Percentiles rank a stretch among this genome's conserved stretches.
phyloP scores from a whole-genome alignment of 2,797 vertebrate species.

The Pachyuromys duprasi region DNA sequence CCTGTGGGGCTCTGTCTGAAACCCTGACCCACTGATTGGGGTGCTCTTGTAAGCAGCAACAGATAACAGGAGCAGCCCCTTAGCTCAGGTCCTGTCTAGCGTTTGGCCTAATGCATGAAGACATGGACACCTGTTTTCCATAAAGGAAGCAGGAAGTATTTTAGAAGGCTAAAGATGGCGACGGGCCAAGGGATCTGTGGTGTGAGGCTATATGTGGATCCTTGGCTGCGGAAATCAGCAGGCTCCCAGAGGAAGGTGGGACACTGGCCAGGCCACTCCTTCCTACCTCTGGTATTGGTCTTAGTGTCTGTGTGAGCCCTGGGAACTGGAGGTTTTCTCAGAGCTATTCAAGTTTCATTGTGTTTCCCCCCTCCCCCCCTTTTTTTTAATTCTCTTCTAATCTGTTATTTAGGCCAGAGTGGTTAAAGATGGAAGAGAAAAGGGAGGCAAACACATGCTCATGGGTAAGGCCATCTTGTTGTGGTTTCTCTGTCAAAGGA shows the following conservation, averaged over 20 bases:
- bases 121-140: conserved; percentile 79
- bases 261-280: conserved; percentile 63
- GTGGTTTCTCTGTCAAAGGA: conserved; percentile 61
- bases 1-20: background rate
- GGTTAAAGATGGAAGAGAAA: background rate
- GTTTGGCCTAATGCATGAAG: conserved; percentile 65
- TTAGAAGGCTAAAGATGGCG: conserved; percentile 67
- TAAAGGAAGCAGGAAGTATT: conserved; percentile 76
- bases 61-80: conserved; percentile 51
- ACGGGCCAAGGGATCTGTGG: conserved; percentile 77
- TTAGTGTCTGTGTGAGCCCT: background rate
- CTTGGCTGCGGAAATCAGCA: conserved; percentile 49
- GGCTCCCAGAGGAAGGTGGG: conserved; percentile 73
- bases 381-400: background rate
- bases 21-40: background rate
- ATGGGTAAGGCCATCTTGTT: conserved; percentile 1
- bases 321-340: background rate
- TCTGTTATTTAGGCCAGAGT: background rate
- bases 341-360: background rate
- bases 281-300: background rate
- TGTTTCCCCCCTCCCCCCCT: conserved; percentile 31
- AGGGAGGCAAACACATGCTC: background rate
- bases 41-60: conserved; percentile 46
- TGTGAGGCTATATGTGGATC: conserved; percentile 70
- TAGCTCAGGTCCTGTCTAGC: conserved; percentile 48